Evolutionary conservation across 2,113 vertebrate genomes (phyloP), one percentile per base, ranked within the genome.

Genomic region (Uria aalge): DNA sequence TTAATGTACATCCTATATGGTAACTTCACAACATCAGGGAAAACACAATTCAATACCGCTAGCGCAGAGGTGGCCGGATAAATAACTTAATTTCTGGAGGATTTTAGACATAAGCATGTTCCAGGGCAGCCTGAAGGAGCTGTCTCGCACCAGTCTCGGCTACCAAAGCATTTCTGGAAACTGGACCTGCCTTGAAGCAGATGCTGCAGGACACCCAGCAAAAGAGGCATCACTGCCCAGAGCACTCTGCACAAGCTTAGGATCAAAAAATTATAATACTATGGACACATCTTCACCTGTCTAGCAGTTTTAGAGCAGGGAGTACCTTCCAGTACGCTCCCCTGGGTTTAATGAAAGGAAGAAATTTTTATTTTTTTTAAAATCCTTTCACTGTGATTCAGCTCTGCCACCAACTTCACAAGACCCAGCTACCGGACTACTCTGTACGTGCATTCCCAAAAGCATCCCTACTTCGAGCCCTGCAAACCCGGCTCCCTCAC

Each of bases 1-100:
- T 38, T 94, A 97, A 94, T 96, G 94, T 66, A 90, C 81, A 85
- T 92, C 80, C 94, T 83, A 92, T 90, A 92, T 0, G 1, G 21
- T 55, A 95, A 38, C 79, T 90, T 84, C 88, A 88, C 80, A 85
- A 52, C 80, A 91, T 41, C 92, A 90, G 77, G 78, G 86, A 88
- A 88, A 94, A 87, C 9, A 79, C 86, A 82, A 16, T 20, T 78
- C 92, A n/a, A n/a, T 38, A 59, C 40, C 85, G 57, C 60, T 38
- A 75, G 83, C 34, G 17, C 63, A 78, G 82, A 91, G 82, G 80
- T 43, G 69, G 79, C 30, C 68, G 56, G 56, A 63, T 18, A 81
- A 92, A 69, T 34, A 83, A 90, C 62, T 43, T 47, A 20, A 32
- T 8, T 92, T 81, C 56, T 87, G 68, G 64, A 88, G n/a, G 60